Base-by-base conservation (phyloP, 2,888 invertebrate species). In the Dromius quadrimaculatus region DNA sequence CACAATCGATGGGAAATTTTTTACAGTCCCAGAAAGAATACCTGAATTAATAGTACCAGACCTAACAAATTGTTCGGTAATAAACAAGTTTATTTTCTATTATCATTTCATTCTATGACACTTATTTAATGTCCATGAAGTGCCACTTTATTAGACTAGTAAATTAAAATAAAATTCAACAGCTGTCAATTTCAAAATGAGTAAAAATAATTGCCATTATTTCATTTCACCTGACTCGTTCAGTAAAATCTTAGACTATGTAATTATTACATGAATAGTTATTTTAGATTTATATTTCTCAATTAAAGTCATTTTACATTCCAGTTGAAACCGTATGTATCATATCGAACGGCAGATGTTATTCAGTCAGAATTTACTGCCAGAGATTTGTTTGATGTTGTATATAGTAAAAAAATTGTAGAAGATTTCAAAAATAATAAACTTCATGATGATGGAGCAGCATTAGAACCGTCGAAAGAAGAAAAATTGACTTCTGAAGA, bases 21-120 rank as follows among this genome's bases (percentile, higher is more conserved):
- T 88, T 0, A 76, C 80, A 9, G 84, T 98, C 2, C 92, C 92
- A 0, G 97, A 98, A 85, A 95, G 91, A 90, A 88, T 95, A 73
- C 97, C 98, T 0, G 93, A 97, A 79, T 80, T 98, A 11, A 88
- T 98, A 69, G 97, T 98, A 1, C 98, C 98, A 0, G 90, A 97
- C 81, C 83, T 99, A 19, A 89, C 87, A 73, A 89, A 86, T 74
- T 98, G 92, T 78, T 84, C 90, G 79, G 89, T 87, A 81, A 78
- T 76, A 70, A 15, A 32, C n/a, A 11, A 13, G 41, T 19, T 23
- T 8, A 32, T 32, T 5, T 32, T 32, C 5, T 32, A 32, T 8
- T 8, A 8, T 32, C 32, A 8, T 32, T 8, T 1, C 2, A 15
- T 50, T n/a, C n/a, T n/a, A n/a, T n/a, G n/a, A n/a, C n/a, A n/a